phyloP scores from a whole-genome alignment of 2,797 vertebrate species.

The Meda fulgida region DNA sequence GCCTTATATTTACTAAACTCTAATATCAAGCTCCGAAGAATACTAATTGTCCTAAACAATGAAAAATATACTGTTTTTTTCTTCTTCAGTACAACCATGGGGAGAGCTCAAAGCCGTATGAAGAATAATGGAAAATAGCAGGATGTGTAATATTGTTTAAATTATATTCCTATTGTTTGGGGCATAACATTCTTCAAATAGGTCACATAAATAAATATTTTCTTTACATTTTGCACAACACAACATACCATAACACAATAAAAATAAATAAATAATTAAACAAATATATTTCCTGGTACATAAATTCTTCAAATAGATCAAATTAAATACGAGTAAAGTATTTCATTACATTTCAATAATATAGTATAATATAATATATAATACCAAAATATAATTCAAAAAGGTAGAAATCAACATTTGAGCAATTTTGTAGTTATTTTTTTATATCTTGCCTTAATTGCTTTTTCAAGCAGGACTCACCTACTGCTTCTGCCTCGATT shows the following conservation, averaged over 20 bases:
- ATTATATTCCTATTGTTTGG: background rate
- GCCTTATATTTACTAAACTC: constrained; percentile 8
- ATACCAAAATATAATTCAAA: too few species aligned
- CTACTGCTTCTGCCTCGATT: background rate
- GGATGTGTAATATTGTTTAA: background rate
- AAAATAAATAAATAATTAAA: too few species aligned
- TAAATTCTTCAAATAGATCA: too few species aligned
- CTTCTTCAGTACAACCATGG: background rate
- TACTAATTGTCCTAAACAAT: background rate
- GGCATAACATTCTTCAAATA: background rate
- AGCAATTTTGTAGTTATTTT: background rate
- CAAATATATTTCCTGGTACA: too few species aligned
- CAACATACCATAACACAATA: rapidly evolving
- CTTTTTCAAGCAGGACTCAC: background rate
- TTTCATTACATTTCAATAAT: background rate
- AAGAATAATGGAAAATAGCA: background rate
- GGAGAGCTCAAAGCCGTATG: background rate
- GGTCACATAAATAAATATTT: background rate
- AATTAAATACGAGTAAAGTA: background rate
- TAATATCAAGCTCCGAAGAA: background rate
- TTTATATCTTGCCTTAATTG: background rate
- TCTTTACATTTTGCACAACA: background rate
- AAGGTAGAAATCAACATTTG: background rate
- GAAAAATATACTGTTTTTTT: background rate
- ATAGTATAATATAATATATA: too few species aligned